Base-by-base conservation (phyloP, 1,140 invertebrate species). In the Conopomorpha cramerella region DNA sequence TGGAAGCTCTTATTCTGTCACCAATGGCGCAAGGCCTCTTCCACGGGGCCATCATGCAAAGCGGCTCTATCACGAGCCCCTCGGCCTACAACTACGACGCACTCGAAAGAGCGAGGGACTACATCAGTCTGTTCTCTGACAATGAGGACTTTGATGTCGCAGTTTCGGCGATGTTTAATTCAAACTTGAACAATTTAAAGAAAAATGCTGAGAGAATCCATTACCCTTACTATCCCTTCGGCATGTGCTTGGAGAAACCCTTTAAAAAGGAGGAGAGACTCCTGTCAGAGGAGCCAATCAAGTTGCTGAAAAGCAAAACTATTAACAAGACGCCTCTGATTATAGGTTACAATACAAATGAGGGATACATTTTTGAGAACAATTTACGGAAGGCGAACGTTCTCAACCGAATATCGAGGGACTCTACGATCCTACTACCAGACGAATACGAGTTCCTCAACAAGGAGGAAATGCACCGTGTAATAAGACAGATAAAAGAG, bases 41-140 rank as follows among this genome's bases (percentile, higher is more conserved):
- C 12, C 64, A 77, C 16, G 62, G 65, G 2, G 66, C 42, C 0
- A 71, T 77, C 36, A n/a, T 73, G 25, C 67, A 78, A 33, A 78
- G 74, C 34, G 74, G 74, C 2, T 63, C 49, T 14, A 44, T 62
- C n/a, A 32, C 71, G 27, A 49, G 59, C 14, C 64, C 71, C 1
- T 72, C 60, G 62, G 51, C 55, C 12, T 71, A 70, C 18, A 71
- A 72, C 31, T 63, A 60, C 18, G 60, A 76, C 25, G 51, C 66
- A 10, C 47, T 49, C 30, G 49, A 50, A 17, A 35, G 64, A 30
- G 60, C 60, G 1, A 41, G 29, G 1, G 23, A 34, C 16, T 31
- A 72, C 3, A 39, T 27, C 15, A 43, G 45, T 25, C 40, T 45
- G 11, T 43, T 46, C 11, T 53, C 53, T 15, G 32, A 33, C 3